Percentiles rank a stretch among this genome's conserved stretches.
Conservation (phyloP, 2,797 vertebrate species). For the Bradypodion ventrale region DNA sequence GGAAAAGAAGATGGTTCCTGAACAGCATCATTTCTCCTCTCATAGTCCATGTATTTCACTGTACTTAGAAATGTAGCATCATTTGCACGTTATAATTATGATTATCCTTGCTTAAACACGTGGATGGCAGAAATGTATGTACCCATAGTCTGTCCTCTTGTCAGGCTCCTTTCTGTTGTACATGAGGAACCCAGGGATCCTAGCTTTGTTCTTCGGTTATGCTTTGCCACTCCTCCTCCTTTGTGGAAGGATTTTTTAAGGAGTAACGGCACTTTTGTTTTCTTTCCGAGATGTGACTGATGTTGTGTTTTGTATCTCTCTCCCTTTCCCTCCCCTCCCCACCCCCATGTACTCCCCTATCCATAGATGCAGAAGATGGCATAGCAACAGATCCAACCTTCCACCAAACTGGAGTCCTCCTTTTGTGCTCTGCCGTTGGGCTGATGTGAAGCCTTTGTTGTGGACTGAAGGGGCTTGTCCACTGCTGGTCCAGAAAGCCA, state of each 20-base stretch:
- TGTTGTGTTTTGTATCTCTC: constrained; percentile 60
- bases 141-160: neutral
- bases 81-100: neutral
- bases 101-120: neutral
- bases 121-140: constrained; percentile 1
- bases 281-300: constrained; percentile 55
- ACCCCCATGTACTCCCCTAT: constrained; percentile 44
- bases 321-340: neutral
- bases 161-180: constrained; percentile 1
- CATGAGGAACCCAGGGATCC: neutral
- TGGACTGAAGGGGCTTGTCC: constrained; percentile 67
- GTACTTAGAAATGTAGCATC: constrained; percentile 29
- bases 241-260: neutral
- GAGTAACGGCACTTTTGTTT: constrained; percentile 40
- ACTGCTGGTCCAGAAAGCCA: constrained; percentile 66
- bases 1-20: neutral
- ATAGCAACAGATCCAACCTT: constrained; percentile 53
- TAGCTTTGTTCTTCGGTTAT: neutral
- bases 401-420: constrained; percentile 44
- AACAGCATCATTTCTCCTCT: neutral
- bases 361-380: constrained; percentile 80
- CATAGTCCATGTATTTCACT: neutral
- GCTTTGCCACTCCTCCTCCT: neutral
- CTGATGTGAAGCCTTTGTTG: constrained; percentile 58
- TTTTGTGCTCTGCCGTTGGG: constrained; percentile 47